phyloP scores from a whole-genome alignment of 2,888 invertebrate genomes.

The Synanthedon andrenaeformis region DNA sequence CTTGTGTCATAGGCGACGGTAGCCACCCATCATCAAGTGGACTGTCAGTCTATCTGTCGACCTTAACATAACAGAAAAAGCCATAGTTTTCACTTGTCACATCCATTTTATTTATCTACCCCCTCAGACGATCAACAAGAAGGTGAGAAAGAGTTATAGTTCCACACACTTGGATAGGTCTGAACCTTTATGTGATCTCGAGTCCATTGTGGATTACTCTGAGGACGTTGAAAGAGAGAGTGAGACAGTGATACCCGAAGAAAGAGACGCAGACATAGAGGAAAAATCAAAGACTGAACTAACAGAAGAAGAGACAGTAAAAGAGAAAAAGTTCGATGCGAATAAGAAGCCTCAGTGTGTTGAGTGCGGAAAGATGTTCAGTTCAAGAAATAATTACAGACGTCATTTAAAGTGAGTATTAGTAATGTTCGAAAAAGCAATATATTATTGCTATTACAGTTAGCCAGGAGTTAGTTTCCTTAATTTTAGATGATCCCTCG shows the following conservation, averaged over 20 bases:
- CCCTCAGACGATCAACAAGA: background rate
- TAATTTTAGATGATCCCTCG: no score
- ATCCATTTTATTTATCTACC: background rate
- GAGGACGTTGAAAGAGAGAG: background rate
- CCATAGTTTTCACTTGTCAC: no score
- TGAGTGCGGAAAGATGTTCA: constrained; percentile 56
- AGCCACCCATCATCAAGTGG: no score
- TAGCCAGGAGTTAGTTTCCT: no score
- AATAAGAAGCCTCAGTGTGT: constrained; percentile 39
- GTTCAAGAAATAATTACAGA: constrained; percentile 50
- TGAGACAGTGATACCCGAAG: background rate
- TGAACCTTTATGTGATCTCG: background rate
- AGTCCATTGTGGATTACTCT: background rate
- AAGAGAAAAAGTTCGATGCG: background rate
- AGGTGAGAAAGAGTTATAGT: constrained; percentile 3
- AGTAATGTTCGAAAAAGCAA: no score
- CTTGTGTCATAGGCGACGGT: no score
- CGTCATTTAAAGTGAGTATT: constrained; percentile 51
- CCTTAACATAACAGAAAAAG: no score
- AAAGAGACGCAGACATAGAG: background rate
- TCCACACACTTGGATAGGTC: background rate
- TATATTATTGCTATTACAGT: no score
- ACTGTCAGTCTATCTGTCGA: no score
- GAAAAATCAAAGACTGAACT: background rate
- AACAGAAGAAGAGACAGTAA: background rate